Evolutionary conservation across 2,113 vertebrate species (phyloP).

Genomic region (Ophthalmolycus amberensis): DNA sequence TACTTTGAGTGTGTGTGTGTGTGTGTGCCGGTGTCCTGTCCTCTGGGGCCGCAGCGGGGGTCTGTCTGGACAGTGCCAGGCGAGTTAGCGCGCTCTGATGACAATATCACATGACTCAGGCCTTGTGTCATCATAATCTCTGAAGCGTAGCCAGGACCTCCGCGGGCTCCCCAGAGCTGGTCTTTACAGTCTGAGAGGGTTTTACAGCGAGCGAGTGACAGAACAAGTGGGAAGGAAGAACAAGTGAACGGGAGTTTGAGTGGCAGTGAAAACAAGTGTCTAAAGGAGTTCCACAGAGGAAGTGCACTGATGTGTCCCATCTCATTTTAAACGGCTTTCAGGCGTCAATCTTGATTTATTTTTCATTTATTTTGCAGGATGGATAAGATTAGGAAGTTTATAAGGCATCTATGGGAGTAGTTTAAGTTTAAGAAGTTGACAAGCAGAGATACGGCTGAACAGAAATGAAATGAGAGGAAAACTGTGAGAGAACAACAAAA

Average conservation of each 20-base stretch:
- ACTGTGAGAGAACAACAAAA: neutral
- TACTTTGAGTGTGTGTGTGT: slow-evolving; percentile 36
- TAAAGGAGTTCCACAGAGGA: slow-evolving; percentile 19
- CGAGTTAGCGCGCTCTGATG: slow-evolving; percentile 68
- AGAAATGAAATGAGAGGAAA: slow-evolving; percentile 35
- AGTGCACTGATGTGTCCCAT: slow-evolving; percentile 7
- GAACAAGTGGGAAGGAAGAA: slow-evolving; percentile 46
- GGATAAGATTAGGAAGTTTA: neutral
- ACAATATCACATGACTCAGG: slow-evolving; percentile 70
- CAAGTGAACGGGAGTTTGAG: slow-evolving; percentile 45
- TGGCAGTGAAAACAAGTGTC: slow-evolving; percentile 42
- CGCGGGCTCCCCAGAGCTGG: slow-evolving; percentile 50
- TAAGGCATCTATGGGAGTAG: neutral
- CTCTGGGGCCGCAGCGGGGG: slow-evolving; percentile 64
- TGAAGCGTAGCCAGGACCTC: slow-evolving; percentile 65
- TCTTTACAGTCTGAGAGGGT: slow-evolving; percentile 44
- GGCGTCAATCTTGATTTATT: neutral
- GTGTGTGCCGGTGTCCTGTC: slow-evolving; percentile 28
- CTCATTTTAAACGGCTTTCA: slow-evolving; percentile 31
- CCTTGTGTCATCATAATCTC: slow-evolving; percentile 77
- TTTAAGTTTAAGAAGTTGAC: slow-evolving; percentile 15
- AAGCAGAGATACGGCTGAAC: slow-evolving; percentile 22
- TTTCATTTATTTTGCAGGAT: neutral
- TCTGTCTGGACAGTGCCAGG: slow-evolving; percentile 69
- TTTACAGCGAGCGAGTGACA: slow-evolving; percentile 50